Evolutionary conservation across 1,140 invertebrate species (phyloP).

Genomic region (Scaptomyza montana): DNA sequence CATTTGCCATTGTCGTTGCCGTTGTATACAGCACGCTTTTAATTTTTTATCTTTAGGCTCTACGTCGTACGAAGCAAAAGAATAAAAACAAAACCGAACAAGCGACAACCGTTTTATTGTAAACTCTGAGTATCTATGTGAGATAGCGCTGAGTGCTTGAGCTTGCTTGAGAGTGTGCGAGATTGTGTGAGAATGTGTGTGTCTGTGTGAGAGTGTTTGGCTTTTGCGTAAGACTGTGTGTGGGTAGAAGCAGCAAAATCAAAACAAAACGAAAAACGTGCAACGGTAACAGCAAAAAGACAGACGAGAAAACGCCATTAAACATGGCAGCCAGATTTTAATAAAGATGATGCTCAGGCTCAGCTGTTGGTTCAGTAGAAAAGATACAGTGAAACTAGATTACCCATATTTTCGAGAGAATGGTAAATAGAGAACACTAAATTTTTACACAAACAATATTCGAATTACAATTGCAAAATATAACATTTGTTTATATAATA

Average conservation of each 20-base stretch:
- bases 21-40: constrained; percentile 45
- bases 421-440: no score
- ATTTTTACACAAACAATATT: no score
- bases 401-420: no score
- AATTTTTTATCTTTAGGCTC: constrained; percentile 71
- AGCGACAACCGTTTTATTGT: constrained; percentile 21
- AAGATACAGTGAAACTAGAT: constrained; percentile 38
- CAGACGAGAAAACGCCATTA: not conserved
- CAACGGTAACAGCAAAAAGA: constrained; percentile 41
- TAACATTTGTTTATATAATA: not conserved
- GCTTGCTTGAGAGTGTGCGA: constrained; percentile 24
- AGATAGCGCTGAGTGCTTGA: constrained; percentile 12
- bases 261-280: constrained; percentile 81
- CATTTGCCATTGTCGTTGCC: constrained; percentile 30
- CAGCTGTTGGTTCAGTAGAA: constrained; percentile 52
- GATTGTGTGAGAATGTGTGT: constrained; percentile 11
- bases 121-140: constrained; percentile 50
- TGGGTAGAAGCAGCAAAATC: constrained; percentile 69
- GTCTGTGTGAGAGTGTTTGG: not conserved
- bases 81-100: constrained; percentile 76
- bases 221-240: constrained; percentile 15
- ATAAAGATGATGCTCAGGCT: constrained; percentile 48
- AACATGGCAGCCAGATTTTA: not conserved
- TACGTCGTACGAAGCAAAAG: constrained; percentile 65
- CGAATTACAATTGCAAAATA: no score